Evolutionary conservation across 2,888 invertebrate species (phyloP), one percentile per base, ranked within the genome.

Genomic region (Torymus auratus): DNA sequence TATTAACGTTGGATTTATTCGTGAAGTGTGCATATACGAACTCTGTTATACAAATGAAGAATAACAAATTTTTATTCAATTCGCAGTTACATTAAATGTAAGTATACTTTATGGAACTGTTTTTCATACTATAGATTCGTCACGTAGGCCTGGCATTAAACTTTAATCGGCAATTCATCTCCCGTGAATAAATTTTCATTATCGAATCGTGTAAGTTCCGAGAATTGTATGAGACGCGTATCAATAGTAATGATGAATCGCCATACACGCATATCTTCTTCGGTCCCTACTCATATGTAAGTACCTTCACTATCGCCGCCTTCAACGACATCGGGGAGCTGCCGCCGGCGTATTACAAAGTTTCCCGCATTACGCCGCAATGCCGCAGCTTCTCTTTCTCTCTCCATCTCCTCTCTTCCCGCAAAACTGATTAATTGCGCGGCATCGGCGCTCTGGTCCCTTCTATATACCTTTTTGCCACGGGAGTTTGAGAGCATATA

Each of bases 401-500:
- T 70, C n/a, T 23, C 13, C 62, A 17, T 17, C 41, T 41, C 23
- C 50, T n/a, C 52, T 17, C 83, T 86, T 87, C 85, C 85, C 86
- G 86, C 87, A 86, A 86, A 87, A 86, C 86, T 88, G 89, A 89
- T 89, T 89, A 88, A 89, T 89, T 88, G 86, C 86, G 78, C 56
- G 84, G 78, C 67, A 73, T 76, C 70, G 79, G 28, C 64, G 60
- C 50, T 75, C 65, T 78, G 82, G 81, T 80, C 3, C 81, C 84
- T 83, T 80, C 70, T 65, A n/a, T n/a, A n/a, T n/a, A 55, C 58
- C 15, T 79, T 80, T 81, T 82, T 82, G 41, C 11, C 52, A 55
- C 61, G 65, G 70, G 62, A 67, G 62, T 71, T 70, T 78, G 55
- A 56, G 58, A n/a, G 52, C 61, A 4, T 7, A 52, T 12, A 41